Evolutionary conservation across 1,140 invertebrate genomes (phyloP).

Genomic region (Lordiphosa collinella): DNA sequence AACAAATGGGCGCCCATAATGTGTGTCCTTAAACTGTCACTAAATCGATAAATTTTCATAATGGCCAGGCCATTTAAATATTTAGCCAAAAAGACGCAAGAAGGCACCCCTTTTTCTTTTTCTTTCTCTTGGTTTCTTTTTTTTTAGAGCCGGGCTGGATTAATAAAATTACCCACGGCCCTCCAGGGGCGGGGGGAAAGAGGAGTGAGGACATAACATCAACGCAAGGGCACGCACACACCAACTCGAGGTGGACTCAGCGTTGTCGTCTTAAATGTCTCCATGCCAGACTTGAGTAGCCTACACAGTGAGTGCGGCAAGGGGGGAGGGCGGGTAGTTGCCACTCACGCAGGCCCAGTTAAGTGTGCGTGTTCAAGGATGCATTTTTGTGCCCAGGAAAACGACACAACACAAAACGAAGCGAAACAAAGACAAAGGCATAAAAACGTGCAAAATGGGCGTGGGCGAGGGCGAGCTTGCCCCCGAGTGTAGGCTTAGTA

Average conservation of each 20-base stretch:
- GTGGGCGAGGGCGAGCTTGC: slow-evolving; percentile 21
- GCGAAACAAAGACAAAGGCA: slow-evolving; percentile 73
- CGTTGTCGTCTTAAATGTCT: slow-evolving; percentile 46
- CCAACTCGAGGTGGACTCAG: slow-evolving; percentile 40
- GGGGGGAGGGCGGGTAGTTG: slow-evolving; percentile 6
- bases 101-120: slow-evolving; percentile 38
- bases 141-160: slow-evolving; percentile 37
- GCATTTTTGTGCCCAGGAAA: slow-evolving; percentile 70
- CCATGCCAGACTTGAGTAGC: slow-evolving; percentile 67
- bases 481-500: slow-evolving; percentile 53
- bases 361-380: slow-evolving; percentile 77
- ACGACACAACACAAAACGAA: slow-evolving; percentile 40
- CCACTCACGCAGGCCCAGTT: slow-evolving; percentile 62
- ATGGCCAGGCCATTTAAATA: slow-evolving; percentile 75
- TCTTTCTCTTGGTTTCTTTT: slow-evolving; percentile 14
- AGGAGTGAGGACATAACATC: slow-evolving; percentile 32
- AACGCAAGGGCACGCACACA: slow-evolving; percentile 72
- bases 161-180: slow-evolving; percentile 73
- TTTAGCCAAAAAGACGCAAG: slow-evolving; percentile 36
- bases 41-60: slow-evolving; percentile 78
- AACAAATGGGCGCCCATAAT: slow-evolving; percentile 73
- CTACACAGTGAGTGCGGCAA: slow-evolving; percentile 16
- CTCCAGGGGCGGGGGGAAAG: not conserved
- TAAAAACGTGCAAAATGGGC: slow-evolving; percentile 72
- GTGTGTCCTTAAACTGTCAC: slow-evolving; percentile 77